Evolutionary conservation across 2,113 vertebrate genomes (phyloP), one percentile per base, ranked within the genome.

Genomic region (Mormyrus iriodes): DNA sequence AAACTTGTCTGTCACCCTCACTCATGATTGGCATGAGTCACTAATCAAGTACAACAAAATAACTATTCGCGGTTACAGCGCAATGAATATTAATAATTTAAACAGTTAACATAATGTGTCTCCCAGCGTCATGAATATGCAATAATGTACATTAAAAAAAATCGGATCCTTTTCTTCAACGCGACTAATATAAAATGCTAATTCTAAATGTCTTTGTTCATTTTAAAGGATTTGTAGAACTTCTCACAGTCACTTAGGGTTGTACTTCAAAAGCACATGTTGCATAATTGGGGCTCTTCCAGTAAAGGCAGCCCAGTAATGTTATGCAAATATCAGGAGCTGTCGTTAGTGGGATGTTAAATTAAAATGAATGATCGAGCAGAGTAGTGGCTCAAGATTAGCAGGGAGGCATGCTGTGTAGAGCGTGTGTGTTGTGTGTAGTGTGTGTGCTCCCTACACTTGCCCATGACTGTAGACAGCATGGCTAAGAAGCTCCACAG

Each of bases 21-120:
- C 17, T 79, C 35, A 48, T 10, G 82, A 84, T 46, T 46, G 82
- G 42, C 39, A 48, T 24, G 44, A 84, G 21, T 48, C 82, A n/a
- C 44, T 84, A 48, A 79, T 79, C 73, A 42, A 79, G 35, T 42
- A 79, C 73, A 79, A 84, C 21, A 48, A 48, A 84, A 19, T 10
- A 24, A 24, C 39, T 84, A 93, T 94, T 92, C 94, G 95, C 95
- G 94, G 95, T 94, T 92, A 95, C 91, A 82, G 42, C 89, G 49
- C 87, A 91, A 93, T 94, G 93, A 95, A 94, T 95, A 94, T 95
- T 94, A 95, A 96, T 95, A 92, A 94, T 95, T 95, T 91, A 94
- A 93, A 93, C 91, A 92, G 92, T 94, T 95, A 95, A 94, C 94
- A 93, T 94, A 94, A 93, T 94, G 93, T 94, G 94, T 94, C 53